phyloP scores from a whole-genome alignment of 2,888 invertebrate species.

The Neoascia interrupta region DNA sequence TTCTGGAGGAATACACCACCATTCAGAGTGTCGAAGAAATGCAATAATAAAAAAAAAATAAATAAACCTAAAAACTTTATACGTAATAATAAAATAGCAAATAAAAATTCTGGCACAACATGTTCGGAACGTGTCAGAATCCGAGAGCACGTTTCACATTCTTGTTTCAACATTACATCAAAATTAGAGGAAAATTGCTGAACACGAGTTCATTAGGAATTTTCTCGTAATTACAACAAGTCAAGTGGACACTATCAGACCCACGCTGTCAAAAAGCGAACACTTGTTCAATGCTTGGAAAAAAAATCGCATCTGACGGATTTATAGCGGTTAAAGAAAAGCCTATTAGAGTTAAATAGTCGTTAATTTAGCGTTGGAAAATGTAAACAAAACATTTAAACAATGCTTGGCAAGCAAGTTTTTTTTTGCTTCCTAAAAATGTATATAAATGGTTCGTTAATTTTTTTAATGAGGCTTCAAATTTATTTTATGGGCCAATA shows the following conservation, averaged over 20 bases:
- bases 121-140: constrained; percentile 54
- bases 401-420: background rate
- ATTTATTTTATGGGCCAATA: constrained; percentile 26
- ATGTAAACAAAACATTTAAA: constrained; percentile 25
- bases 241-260: background rate
- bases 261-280: constrained; percentile 2
- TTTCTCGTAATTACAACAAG: constrained; percentile 35
- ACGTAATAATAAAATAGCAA: constrained; percentile 31
- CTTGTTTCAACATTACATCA: constrained; percentile 36
- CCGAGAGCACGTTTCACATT: constrained; percentile 46
- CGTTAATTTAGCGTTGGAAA: background rate
- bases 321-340: background rate
- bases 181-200: constrained; percentile 33
- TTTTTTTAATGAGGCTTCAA: constrained; percentile 32
- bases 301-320: background rate
- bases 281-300: background rate
- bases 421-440: background rate
- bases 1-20: constrained; percentile 17
- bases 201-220: constrained; percentile 28
- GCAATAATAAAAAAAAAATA: constrained; percentile 20
- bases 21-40: too few species aligned
- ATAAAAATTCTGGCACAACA: constrained; percentile 52
- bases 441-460: constrained; percentile 14
- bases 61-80: constrained; percentile 13
- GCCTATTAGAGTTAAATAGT: background rate